Percentiles rank a stretch among this genome's conserved stretches.
Evolutionary conservation across 1,140 invertebrate genomes (phyloP).

Genomic region (Neelides sp.): DNA sequence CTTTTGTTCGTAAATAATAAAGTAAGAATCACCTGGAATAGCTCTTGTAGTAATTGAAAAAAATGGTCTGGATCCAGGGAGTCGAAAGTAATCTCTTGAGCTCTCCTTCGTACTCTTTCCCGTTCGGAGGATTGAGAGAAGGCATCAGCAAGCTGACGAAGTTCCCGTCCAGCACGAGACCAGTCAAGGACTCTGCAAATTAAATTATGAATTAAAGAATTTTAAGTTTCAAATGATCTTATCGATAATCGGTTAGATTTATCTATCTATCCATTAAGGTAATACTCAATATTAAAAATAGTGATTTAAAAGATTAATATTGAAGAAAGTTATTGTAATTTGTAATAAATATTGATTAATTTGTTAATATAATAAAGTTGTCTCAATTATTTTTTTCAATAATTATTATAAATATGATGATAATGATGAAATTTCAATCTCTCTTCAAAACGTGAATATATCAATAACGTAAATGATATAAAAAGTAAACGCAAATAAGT

Average conservation of each 20-base stretch:
- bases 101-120: constrained; percentile 15
- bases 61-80: constrained; percentile 23
- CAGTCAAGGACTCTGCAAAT: constrained; percentile 9
- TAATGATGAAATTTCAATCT: not conserved
- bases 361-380: not conserved
- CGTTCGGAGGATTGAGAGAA: constrained; percentile 24
- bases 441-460: too few species aligned
- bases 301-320: not conserved
- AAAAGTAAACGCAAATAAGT: too few species aligned
- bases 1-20: too few species aligned
- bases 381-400: not conserved
- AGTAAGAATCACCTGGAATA: constrained; percentile 23
- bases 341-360: not conserved
- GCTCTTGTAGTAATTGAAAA: constrained; percentile 22
- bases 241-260: not conserved
- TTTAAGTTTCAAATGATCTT: not conserved
- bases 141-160: constrained; percentile 28
- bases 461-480: too few species aligned
- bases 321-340: not conserved
- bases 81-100: constrained; percentile 14
- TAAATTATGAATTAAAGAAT: not conserved
- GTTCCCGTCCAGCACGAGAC: constrained; percentile 22
- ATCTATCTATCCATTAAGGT: not conserved
- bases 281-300: not conserved
- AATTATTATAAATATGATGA: not conserved